Evolutionary conservation across 2,888 invertebrate species (phyloP).

Genomic region (Tachina grossa): DNA sequence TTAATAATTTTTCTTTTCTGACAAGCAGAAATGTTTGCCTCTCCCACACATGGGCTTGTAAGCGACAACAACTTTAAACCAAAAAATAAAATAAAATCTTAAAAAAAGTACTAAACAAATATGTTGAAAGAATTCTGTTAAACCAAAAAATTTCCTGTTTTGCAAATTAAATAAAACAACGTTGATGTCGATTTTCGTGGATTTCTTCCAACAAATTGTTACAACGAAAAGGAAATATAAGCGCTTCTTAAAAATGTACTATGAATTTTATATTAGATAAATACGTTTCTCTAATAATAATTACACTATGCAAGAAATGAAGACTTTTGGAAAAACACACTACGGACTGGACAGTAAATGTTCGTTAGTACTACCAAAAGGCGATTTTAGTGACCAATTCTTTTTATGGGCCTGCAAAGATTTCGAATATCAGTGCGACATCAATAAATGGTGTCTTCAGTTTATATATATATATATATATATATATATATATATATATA

Average conservation of each 20-base stretch:
- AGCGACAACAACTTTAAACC: constrained; percentile 33
- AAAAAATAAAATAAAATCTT: neutral
- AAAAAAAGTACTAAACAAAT: constrained; percentile 55
- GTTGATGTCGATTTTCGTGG: constrained; percentile 47
- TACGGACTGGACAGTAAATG: no score
- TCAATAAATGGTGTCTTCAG: no score
- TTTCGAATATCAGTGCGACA: no score
- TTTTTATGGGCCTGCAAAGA: no score
- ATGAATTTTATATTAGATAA: neutral
- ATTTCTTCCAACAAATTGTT: constrained; percentile 43
- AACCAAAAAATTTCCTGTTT: constrained; percentile 62
- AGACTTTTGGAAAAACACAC: no score
- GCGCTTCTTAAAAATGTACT: neutral
- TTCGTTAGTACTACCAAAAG: no score
- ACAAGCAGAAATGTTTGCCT: constrained; percentile 67
- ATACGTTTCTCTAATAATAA: no score
- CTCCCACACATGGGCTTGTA: constrained; percentile 69
- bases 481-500: no score
- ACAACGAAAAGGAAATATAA: constrained; percentile 18
- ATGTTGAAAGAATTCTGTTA: constrained; percentile 68
- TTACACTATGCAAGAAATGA: no score
- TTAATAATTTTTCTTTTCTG: constrained; percentile 47
- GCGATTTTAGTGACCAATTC: no score
- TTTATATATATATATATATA: no score
- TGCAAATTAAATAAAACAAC: constrained; percentile 27